A percentile compares a stretch with the other conserved stretches of the same genome.
phyloP scores from a whole-genome alignment of 2,113 vertebrate species.

The Psittacula cyanocephala region DNA sequence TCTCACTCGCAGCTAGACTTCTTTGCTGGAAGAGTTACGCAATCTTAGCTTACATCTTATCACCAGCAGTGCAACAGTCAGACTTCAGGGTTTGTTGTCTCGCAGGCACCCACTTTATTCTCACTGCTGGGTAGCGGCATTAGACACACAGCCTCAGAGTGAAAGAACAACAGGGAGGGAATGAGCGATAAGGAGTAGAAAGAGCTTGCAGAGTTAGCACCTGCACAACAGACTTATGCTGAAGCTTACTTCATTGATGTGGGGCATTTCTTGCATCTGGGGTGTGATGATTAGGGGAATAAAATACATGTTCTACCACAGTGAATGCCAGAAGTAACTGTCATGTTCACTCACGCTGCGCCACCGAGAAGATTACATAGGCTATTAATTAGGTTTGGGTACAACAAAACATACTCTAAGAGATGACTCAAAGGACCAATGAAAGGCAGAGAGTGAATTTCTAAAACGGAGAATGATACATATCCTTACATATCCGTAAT shows the following conservation, averaged over 20 bases:
- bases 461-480: neutral
- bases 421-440: neutral
- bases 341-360: neutral
- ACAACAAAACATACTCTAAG: neutral
- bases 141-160: slow-evolving; percentile 8
- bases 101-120: neutral
- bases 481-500: neutral
- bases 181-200: slow-evolving; percentile 23
- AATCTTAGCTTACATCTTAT: slow-evolving; percentile 55
- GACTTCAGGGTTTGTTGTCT: slow-evolving; percentile 33
- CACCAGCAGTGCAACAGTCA: slow-evolving; percentile 26
- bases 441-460: neutral
- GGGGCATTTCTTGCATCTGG: slow-evolving; percentile 45
- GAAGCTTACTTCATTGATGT: slow-evolving; percentile 46
- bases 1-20: neutral
- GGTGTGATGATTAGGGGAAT: neutral
- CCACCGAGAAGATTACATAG: neutral
- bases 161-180: slow-evolving; percentile 18
- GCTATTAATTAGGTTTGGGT: neutral
- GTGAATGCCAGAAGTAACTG: slow-evolving; percentile 28
- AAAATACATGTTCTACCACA: slow-evolving; percentile 5
- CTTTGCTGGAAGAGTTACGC: neutral
- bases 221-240: slow-evolving; percentile 29
- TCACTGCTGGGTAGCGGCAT: neutral
- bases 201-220: slow-evolving; percentile 19